phyloP scores from a whole-genome alignment of 2,797 vertebrate genomes.

The Sebastes matsubarae region DNA sequence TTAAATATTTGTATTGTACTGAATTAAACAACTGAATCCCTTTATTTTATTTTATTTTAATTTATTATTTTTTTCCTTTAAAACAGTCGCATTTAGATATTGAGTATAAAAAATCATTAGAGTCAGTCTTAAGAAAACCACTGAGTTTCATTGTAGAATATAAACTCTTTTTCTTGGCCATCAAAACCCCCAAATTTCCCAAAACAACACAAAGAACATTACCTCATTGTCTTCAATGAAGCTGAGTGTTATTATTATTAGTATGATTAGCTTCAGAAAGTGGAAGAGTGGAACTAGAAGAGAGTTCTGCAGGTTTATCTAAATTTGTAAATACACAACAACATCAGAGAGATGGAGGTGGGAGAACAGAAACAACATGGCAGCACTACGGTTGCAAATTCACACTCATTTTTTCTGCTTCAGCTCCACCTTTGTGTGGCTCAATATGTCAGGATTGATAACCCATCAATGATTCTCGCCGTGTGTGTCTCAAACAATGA shows the following conservation, averaged over 20 bases:
- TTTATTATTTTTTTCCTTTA: too few species aligned
- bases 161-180: not conserved
- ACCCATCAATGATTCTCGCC: conserved; percentile 47
- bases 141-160: not conserved
- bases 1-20: not conserved
- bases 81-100: not conserved
- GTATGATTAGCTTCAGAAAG: not conserved
- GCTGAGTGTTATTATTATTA: not conserved
- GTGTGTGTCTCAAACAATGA: conserved; percentile 46
- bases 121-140: not conserved
- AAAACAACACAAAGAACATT: not conserved
- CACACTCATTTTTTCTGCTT: not conserved
- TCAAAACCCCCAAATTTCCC: not conserved
- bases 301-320: not conserved
- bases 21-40: not conserved
- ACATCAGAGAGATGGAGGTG: not conserved
- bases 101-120: not conserved
- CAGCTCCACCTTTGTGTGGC: conserved; percentile 25
- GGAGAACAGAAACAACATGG: not conserved
- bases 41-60: not conserved
- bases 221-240: not conserved
- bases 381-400: not conserved
- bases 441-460: conserved; percentile 67
- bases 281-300: not conserved
- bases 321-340: not conserved